These are phyloP conservation scores for Harpegnathos saltator DNA, from an alignment of 1,140 invertebrate genomes.

Conservation along the genomic window DNA sequence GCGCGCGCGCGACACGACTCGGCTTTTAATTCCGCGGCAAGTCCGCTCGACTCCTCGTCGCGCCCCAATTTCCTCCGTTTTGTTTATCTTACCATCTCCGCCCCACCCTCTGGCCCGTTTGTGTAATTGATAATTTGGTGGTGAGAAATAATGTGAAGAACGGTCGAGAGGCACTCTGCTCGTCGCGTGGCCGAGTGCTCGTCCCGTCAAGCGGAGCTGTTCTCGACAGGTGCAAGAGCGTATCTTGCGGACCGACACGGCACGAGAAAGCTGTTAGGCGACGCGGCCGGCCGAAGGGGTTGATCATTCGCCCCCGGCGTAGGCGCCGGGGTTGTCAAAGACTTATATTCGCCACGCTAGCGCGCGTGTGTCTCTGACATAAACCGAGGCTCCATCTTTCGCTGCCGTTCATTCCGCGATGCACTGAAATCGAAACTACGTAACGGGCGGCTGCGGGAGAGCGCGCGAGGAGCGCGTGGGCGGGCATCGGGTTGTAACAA, in stretches of 20 bases:
- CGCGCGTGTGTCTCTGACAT: conserved; percentile 51
- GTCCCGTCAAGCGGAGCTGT: neutral
- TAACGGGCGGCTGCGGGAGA: conserved; percentile 53
- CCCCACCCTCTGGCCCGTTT: no score
- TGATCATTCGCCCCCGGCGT: neutral
- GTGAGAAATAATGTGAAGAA: no score
- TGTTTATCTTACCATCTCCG: no score
- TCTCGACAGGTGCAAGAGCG: neutral
- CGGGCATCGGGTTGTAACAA: conserved; percentile 61
- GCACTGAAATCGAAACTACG: conserved; percentile 71
- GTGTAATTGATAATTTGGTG: no score
- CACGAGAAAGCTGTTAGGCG: neutral
- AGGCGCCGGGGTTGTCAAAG: conserved; percentile 17
- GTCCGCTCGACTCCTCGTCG: neutral
- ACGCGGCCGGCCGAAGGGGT: neutral
- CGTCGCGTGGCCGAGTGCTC: neutral
- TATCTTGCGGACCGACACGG: no score
- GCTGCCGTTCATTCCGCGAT: conserved; percentile 60
- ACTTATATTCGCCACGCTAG: conserved; percentile 1
- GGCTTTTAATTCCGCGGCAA: no score
- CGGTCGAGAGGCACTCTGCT: no score
- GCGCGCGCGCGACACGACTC: no score
- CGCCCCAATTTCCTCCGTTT: neutral
- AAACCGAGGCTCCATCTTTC: conserved; percentile 74
- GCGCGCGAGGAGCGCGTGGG: conserved; percentile 51